Base-by-base conservation (phyloP, 2,113 vertebrate genomes). In the Myotis davidii region DNA sequence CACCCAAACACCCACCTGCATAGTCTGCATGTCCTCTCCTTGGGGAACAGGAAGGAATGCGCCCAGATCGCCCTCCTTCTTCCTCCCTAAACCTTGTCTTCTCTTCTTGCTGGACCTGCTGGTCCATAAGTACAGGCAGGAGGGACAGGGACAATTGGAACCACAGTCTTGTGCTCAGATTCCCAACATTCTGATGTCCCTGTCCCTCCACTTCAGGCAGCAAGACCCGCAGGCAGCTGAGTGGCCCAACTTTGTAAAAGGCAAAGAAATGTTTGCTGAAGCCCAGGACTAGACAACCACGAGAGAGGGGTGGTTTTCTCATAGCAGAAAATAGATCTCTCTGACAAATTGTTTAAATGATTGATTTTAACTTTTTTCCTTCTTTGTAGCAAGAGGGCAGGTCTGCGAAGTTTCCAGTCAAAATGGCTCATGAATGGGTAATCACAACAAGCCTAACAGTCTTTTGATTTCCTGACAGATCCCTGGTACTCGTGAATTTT, bases 351-450 rank as follows among this genome's bases (percentile, higher is more conserved):
- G 88, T 89, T 93, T 7, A 48, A 79, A 45, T 89, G 94, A 93
- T 67, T 92, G 96, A 94, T 92, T 94, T 61, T 56, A 94, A 78
- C 69, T 50, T 67, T 50, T n/a, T 70, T 70, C 88, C 78, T n/a
- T 87, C 52, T 89, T 74, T 83, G 86, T 56, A 88, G 88, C 78
- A 91, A 92, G 45, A 90, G 78, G 95, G 94, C 95, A 96, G 96
- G 92, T 77, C 82, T 96, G 85, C 65, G 50, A 96, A 95, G 83
- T 93, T 95, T 92, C 95, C 94, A 95, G 91, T 92, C 95, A 94
- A 95, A 94, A 95, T 94, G 92, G 97, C 69, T 97, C 96, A 59
- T 95, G 96, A 96, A 88, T 70, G 94, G 85, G 88, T 85, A 79
- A 95, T 97, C 96, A 97, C 95, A 97, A 96, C 91, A 94, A 74